A percentile compares a stretch with the other conserved stretches of the same genome.
Conservation (phyloP, 1,140 invertebrate species). For the Hylaeus volcanicus region DNA sequence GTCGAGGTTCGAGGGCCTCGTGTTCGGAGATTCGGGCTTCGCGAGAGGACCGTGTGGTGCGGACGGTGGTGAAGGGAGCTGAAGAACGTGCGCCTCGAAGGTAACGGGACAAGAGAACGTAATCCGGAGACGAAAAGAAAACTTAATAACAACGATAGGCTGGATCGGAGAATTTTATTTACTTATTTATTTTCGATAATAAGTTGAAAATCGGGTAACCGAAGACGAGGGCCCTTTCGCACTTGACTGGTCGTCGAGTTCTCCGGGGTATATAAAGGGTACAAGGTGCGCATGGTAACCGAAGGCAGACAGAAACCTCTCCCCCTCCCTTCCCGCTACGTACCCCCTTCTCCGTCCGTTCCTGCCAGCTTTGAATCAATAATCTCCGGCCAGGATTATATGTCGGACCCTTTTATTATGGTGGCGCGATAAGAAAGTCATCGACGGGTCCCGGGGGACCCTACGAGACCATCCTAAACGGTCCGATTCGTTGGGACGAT, state of each 20-base stretch:
- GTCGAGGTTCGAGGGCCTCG: constrained; percentile 13
- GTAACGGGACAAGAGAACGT: constrained; percentile 39
- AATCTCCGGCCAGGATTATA: constrained; percentile 67
- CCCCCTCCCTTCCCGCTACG: neutral
- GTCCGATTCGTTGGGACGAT: constrained; percentile 20
- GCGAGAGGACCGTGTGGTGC: constrained; percentile 20
- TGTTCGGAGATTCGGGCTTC: constrained; percentile 22
- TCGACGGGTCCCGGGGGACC: neutral
- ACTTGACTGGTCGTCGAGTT: constrained; percentile 43
- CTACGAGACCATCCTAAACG: neutral
- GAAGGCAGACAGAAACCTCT: constrained; percentile 45
- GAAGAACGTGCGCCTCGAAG: constrained; percentile 44
- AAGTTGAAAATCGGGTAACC: neutral
- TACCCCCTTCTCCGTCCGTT: constrained; percentile 8
- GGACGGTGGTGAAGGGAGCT: constrained; percentile 32
- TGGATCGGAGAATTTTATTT: neutral
- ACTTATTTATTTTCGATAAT: too few relatives aligned
- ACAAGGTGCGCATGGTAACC: constrained; percentile 59
- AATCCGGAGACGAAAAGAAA: neutral
- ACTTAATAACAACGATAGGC: neutral
- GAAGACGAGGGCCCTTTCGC: constrained; percentile 22
- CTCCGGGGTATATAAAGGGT: constrained; percentile 44
- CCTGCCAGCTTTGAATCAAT: constrained; percentile 65
- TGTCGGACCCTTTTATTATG: constrained; percentile 44
- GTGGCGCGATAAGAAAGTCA: constrained; percentile 38